phyloP scores from a whole-genome alignment of 2,797 vertebrate genomes.

The Aplochiton taeniatus region DNA sequence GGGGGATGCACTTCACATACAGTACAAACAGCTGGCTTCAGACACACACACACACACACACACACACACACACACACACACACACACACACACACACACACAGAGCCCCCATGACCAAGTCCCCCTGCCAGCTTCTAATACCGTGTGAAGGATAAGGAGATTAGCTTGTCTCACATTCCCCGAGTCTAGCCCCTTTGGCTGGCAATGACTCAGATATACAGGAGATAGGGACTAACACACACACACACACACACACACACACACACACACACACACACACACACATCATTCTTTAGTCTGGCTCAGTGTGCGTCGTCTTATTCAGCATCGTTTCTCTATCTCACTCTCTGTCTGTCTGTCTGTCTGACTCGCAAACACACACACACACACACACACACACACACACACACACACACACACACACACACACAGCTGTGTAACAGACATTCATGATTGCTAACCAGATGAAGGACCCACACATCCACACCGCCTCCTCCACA shows the following conservation, averaged over 20 bases:
- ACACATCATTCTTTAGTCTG: no score
- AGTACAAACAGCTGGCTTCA: no score
- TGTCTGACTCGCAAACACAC: slow-evolving; percentile 1
- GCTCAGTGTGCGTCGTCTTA: no score
- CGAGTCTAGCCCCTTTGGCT: neutral
- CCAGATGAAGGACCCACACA: slow-evolving; percentile 5
- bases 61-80: slow-evolving; percentile 14
- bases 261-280: slow-evolving; percentile 1
- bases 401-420: slow-evolving; percentile 6
- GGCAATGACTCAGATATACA: slow-evolving; percentile 23
- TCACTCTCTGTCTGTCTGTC: no score
- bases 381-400: neutral
- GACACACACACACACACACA: slow-evolving; percentile 11
- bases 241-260: slow-evolving; percentile 7
- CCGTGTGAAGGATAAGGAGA: slow-evolving; percentile 36
- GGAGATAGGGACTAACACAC: slow-evolving; percentile 16
- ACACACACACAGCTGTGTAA: slow-evolving; percentile 1
- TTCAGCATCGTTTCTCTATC: no score
- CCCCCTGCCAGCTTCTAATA: slow-evolving; percentile 43
- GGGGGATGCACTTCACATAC: no score
- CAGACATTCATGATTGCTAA: no score
- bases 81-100: slow-evolving; percentile 13
- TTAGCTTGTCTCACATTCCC: slow-evolving; percentile 21
- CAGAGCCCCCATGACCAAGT: slow-evolving; percentile 41
- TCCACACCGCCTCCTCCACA: neutral